Base-by-base conservation (phyloP, 2,113 vertebrate genomes). In the Psettodes erumei region DNA sequence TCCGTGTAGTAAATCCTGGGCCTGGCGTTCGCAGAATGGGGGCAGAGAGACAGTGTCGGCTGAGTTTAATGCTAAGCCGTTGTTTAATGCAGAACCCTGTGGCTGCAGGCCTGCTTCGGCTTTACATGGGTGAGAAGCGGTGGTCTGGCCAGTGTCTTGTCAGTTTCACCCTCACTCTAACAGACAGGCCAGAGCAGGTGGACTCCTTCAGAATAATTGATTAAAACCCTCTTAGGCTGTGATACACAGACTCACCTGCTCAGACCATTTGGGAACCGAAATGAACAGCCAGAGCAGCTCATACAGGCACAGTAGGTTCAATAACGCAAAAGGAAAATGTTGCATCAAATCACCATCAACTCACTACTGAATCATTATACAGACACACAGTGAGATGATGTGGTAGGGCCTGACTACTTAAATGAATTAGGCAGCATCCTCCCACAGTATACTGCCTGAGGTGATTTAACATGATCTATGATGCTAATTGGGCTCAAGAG, bases 1-100 rank as follows among this genome's bases (percentile, higher is more conserved):
- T 69, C 82, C 89, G 84, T n/a, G n/a, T 87, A 90, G 77, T 95
- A 94, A 96, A 95, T 90, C 88, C 91, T 69, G 78, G 86, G 89
- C 76, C 90, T 89, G 84, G 87, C 79, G 77, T 86, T 75, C 88
- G 69, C 37, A 82, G 87, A 80, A 79, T 82, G 69, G 75, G 63
- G 63, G 76, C 68, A 81, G 70, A 76, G 59, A 63, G 58, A 71
- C 65, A 27, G 71, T 21, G 71, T 27, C 37, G 25, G 60, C 21
- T 47, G 62, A 54, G 54, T 83, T 45, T 71, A 82, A 68, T 37
- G 75, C 69, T 81, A 82, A 91, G 51, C 85, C 72, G 64, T 77
- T 64, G 75, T 86, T 84, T 75, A 64, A 61, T 63, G 58, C 51
- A 37, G 54, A 75, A 13, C 63, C 30, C 42, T 47, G 64, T 78